Evolutionary conservation across 2,113 vertebrate species (phyloP).

Genomic region (Hippocampus zosterae): DNA sequence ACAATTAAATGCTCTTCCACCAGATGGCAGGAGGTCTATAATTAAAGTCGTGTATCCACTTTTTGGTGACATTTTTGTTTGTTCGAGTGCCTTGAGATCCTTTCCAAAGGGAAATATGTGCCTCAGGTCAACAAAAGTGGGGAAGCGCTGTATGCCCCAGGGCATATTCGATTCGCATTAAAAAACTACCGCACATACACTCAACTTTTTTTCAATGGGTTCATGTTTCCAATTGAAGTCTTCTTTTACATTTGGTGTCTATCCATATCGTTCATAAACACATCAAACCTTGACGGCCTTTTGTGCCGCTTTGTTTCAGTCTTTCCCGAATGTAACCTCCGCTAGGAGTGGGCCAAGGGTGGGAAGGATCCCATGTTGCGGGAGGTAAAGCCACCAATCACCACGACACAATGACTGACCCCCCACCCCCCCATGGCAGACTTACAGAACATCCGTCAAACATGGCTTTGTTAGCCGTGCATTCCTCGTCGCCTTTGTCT

Average conservation of each 20-base stretch:
- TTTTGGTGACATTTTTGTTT: no score
- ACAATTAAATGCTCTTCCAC: no score
- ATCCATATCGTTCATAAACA: not conserved
- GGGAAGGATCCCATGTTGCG: slow-evolving; percentile 58
- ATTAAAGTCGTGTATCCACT: no score
- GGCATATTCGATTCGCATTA: no score
- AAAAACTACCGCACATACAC: no score
- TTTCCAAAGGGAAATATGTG: no score
- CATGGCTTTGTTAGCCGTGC: slow-evolving; percentile 49
- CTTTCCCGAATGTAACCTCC: slow-evolving; percentile 48
- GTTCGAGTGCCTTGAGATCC: no score
- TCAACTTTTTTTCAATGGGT: not conserved
- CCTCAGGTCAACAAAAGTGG: no score
- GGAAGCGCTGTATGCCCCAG: no score
- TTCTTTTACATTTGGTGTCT: not conserved
- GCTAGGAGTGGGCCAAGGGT: slow-evolving; percentile 32
- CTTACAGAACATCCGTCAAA: slow-evolving; percentile 69
- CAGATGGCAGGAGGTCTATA: no score
- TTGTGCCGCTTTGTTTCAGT: slow-evolving; percentile 44
- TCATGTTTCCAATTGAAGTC: not conserved
- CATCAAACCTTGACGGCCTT: slow-evolving; percentile 27
- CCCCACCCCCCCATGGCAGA: slow-evolving; percentile 47
- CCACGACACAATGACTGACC: slow-evolving; percentile 60
- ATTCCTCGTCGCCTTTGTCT: slow-evolving; percentile 51
- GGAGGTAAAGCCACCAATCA: slow-evolving; percentile 62